Percentiles rank a stretch among this genome's conserved stretches.
These are phyloP conservation scores for Petromus typicus DNA, from an alignment of 2,113 vertebrate species.

Conservation along the genomic window DNA sequence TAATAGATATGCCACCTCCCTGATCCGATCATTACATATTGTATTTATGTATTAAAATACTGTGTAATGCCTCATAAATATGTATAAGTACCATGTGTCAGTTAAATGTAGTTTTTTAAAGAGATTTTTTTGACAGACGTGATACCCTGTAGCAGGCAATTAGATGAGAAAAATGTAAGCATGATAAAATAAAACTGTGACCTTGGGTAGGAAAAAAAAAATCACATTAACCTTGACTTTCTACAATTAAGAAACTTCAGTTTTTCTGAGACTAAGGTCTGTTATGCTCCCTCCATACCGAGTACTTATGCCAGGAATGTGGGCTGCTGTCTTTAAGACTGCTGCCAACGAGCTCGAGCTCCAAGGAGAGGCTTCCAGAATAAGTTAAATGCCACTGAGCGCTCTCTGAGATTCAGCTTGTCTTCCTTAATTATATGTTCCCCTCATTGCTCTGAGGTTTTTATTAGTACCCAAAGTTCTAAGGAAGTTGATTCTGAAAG, in stretches of 20 bases:
- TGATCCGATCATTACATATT: background rate
- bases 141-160: background rate
- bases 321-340: background rate
- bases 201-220: background rate
- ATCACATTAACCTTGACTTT: background rate
- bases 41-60: background rate
- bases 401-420: background rate
- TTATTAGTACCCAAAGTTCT: background rate
- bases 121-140: background rate
- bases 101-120: background rate
- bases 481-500: constrained; percentile 24
- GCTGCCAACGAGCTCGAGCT: background rate
- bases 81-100: background rate
- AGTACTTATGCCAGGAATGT: background rate
- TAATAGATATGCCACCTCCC: background rate
- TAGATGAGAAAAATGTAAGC: background rate
- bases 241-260: background rate
- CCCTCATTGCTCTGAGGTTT: background rate
- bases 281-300: background rate
- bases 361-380: background rate
- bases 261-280: background rate
- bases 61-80: background rate
- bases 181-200: background rate
- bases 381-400: background rate
- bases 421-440: background rate